These are phyloP conservation scores for Varroa destructor DNA, from an alignment of 1,140 invertebrate species.

Conservation along the genomic window DNA sequence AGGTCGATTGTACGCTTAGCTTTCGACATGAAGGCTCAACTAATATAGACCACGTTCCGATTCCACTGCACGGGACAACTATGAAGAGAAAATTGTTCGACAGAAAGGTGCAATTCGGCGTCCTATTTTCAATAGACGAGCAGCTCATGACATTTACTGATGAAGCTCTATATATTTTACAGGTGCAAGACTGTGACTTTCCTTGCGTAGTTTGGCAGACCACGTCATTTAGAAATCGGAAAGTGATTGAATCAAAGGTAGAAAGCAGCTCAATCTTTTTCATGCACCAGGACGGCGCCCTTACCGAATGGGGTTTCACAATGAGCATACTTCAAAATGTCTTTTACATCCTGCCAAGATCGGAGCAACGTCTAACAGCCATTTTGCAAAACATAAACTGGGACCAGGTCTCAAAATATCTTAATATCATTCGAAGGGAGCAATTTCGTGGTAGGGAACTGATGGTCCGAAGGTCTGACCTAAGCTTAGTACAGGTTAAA, in stretches of 20 bases:
- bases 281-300: neutral
- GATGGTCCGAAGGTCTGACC: neutral
- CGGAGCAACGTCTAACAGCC: neutral
- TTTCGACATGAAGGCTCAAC: slow-evolving; percentile 15
- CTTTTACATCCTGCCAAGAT: neutral
- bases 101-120: slow-evolving; percentile 7
- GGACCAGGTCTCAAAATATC: neutral
- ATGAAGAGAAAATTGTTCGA: neutral
- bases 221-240: neutral
- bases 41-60: neutral
- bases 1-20: slow-evolving; percentile 16
- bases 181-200: neutral
- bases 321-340: neutral
- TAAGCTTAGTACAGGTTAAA: neutral
- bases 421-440: slow-evolving; percentile 4
- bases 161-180: neutral
- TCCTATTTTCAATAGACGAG: neutral
- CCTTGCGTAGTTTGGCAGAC: slow-evolving; percentile 14
- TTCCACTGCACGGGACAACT: neutral
- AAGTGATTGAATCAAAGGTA: neutral
- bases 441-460: neutral
- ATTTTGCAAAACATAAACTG: neutral
- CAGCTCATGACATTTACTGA: slow-evolving; percentile 15
- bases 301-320: neutral
- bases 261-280: neutral